phyloP scores from a whole-genome alignment of 2,113 vertebrate genomes.

The Tichodroma muraria region DNA sequence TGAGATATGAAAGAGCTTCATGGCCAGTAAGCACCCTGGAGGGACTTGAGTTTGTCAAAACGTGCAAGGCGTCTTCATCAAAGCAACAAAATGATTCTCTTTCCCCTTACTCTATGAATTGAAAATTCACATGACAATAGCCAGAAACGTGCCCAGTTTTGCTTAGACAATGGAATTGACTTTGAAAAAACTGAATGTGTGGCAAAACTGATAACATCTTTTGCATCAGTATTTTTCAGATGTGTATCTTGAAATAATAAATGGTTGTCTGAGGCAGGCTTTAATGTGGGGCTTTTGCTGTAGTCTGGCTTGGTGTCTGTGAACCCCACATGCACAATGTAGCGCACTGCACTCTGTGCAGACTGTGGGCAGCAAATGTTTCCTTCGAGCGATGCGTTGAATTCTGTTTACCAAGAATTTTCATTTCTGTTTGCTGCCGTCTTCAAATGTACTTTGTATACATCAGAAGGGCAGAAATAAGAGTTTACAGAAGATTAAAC shows the following conservation, averaged over 20 bases:
- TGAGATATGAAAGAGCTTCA: constrained; percentile 70
- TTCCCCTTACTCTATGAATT: constrained; percentile 9
- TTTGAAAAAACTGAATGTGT: not conserved
- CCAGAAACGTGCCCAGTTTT: constrained; percentile 30
- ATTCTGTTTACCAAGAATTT: constrained; percentile 38
- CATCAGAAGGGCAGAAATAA: constrained; percentile 19
- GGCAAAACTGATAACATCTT: constrained; percentile 19
- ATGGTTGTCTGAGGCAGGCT: not conserved
- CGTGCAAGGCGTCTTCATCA: constrained; percentile 51
- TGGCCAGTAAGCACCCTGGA: constrained; percentile 68
- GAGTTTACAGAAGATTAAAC: constrained; percentile 54
- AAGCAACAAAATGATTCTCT: constrained; percentile 58
- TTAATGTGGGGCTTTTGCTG: not conserved
- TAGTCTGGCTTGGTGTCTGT: not conserved
- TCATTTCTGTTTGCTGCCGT: not conserved
- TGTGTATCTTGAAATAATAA: not conserved
- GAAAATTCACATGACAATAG: constrained; percentile 43
- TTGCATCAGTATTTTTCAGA: not conserved
- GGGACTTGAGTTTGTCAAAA: constrained; percentile 65
- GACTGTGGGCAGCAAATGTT: not conserved
- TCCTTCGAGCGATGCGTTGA: not conserved
- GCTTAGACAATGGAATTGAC: constrained; percentile 31
- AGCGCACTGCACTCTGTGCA: not conserved
- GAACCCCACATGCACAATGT: not conserved
- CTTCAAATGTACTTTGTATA: not conserved